phyloP scores from a whole-genome alignment of 2,797 vertebrate genomes.

The Neomorphus geoffroyi region DNA sequence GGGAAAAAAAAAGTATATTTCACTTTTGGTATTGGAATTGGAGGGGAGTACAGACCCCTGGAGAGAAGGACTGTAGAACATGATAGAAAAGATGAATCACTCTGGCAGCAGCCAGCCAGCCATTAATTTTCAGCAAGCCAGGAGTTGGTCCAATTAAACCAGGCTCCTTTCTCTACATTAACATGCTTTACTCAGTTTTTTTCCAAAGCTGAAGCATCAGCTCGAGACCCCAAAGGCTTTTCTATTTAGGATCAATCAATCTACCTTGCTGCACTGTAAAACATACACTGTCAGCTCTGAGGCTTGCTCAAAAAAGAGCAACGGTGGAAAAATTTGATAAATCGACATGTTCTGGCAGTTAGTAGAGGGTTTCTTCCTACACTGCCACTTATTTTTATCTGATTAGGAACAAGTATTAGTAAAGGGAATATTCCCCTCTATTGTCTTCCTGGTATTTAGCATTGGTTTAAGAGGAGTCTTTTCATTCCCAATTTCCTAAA shows the following conservation, averaged over 20 bases:
- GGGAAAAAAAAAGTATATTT: conserved; percentile 22
- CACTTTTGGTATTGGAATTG: conserved; percentile 55
- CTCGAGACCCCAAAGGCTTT: conserved; percentile 60
- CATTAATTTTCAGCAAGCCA: conserved; percentile 67
- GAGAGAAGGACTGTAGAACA: conserved; percentile 57
- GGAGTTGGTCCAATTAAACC: conserved; percentile 67
- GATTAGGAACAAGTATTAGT: conserved; percentile 55
- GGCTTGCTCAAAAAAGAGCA: conserved; percentile 58
- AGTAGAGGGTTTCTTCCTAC: conserved; percentile 55
- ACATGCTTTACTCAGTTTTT: conserved; percentile 59
- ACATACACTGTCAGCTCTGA: conserved; percentile 55
- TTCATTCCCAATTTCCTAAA: background rate
- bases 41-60: conserved; percentile 67
- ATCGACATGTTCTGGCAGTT: conserved; percentile 56
- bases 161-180: conserved; percentile 61
- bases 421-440: conserved; percentile 22
- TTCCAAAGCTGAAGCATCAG: conserved; percentile 48
- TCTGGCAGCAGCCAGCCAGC: conserved; percentile 62
- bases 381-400: conserved; percentile 63
- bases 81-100: conserved; percentile 69
- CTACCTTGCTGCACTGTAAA: conserved; percentile 65
- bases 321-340: conserved; percentile 59
- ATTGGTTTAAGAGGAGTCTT: background rate
- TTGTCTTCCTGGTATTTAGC: conserved; percentile 13
- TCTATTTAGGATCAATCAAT: conserved; percentile 72